phyloP scores from a whole-genome alignment of 2,888 invertebrate genomes.

The Drosophila recens region DNA sequence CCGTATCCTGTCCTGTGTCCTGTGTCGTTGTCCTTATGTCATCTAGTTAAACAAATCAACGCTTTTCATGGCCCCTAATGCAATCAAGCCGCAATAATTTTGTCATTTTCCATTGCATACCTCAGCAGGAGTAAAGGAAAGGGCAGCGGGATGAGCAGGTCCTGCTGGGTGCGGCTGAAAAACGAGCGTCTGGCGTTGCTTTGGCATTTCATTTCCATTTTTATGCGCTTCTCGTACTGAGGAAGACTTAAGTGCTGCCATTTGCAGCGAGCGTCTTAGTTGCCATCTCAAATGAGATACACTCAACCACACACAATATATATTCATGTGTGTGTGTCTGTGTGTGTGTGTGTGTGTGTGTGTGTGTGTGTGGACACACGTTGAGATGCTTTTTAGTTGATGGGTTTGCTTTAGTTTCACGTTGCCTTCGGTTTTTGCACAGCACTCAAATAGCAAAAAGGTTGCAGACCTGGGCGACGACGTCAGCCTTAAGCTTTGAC shows the following conservation, averaged over 20 bases:
- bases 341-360: constrained; percentile 8
- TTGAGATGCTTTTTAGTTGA: constrained; percentile 79
- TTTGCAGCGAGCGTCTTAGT: constrained; percentile 74
- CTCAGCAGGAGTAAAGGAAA: not conserved
- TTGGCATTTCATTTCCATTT: constrained; percentile 80
- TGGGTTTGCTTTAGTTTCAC: constrained; percentile 72
- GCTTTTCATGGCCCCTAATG: constrained; percentile 72
- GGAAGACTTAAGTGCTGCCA: constrained; percentile 76
- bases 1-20: constrained; percentile 17
- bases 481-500: constrained; percentile 20
- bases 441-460: constrained; percentile 64
- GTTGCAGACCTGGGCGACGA: constrained; percentile 43
- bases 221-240: constrained; percentile 73
- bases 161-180: constrained; percentile 32
- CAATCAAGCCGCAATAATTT: constrained; percentile 77
- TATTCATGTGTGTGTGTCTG: not conserved
- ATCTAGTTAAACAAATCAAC: constrained; percentile 73
- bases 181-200: constrained; percentile 46
- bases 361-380: constrained; percentile 46
- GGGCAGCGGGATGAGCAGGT: not conserved
- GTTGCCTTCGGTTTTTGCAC: constrained; percentile 33
- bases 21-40: constrained; percentile 23
- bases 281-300: constrained; percentile 69
- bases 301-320: constrained; percentile 13
- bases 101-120: constrained; percentile 72